phyloP scores from a whole-genome alignment of 2,888 invertebrate genomes.

The Orthonychiurus folsomi region DNA sequence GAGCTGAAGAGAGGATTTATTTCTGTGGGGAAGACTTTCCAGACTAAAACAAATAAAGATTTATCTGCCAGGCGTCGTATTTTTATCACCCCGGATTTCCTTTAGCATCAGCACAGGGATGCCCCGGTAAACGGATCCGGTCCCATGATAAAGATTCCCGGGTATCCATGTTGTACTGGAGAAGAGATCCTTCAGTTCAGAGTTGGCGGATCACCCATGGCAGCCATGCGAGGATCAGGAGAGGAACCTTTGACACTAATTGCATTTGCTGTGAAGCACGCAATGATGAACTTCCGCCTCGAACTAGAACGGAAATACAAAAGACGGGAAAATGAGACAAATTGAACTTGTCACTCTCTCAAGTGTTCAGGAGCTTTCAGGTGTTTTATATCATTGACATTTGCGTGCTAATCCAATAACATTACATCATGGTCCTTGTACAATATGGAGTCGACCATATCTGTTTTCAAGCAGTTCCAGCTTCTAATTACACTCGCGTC shows the following conservation, averaged over 20 bases:
- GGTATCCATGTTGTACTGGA: background rate
- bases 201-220: background rate
- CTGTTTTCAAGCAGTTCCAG: too few species aligned
- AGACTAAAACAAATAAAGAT: background rate
- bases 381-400: too few species aligned
- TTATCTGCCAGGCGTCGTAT: background rate
- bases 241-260: background rate
- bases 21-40: background rate
- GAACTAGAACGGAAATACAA: background rate
- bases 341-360: too few species aligned
- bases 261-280: too few species aligned
- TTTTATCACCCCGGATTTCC: background rate
- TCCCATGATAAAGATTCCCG: background rate
- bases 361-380: background rate
- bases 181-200: background rate
- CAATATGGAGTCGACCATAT: too few species aligned
- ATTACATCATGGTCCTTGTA: too few species aligned
- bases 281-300: background rate
- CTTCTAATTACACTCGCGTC: too few species aligned
- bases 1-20: background rate
- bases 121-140: background rate
- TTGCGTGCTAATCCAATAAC: too few species aligned
- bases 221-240: too few species aligned
- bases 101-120: background rate
- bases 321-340: too few species aligned